These are phyloP conservation scores for Solen grandis DNA, from an alignment of 1,140 invertebrate species.

Conservation along the genomic window DNA sequence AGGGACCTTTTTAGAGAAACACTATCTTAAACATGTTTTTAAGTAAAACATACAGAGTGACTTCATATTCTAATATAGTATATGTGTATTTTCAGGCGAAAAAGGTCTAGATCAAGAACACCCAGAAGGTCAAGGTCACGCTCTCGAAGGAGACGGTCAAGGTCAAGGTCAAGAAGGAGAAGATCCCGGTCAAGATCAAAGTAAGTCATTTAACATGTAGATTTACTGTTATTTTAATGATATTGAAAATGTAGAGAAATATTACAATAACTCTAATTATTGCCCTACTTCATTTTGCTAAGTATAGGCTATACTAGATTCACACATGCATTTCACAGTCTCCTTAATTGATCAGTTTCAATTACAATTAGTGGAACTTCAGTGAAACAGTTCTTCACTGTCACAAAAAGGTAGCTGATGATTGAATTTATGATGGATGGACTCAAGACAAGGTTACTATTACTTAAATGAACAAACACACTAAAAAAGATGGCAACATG, in stretches of 20 bases:
- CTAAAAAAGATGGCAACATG: too few relatives aligned
- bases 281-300: background rate
- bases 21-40: background rate
- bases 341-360: too few relatives aligned
- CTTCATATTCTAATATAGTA: background rate
- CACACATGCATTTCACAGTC: background rate
- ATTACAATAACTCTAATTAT: too few relatives aligned
- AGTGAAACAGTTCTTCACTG: too few relatives aligned
- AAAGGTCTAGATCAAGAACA: slow-evolving; percentile 37
- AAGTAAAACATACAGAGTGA: background rate
- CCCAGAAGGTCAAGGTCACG: slow-evolving; percentile 61
- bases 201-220: background rate
- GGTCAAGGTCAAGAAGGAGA: slow-evolving; percentile 52
- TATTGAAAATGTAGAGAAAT: too few relatives aligned
- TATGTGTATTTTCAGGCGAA: slow-evolving; percentile 12
- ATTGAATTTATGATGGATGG: too few relatives aligned
- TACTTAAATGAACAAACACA: too few relatives aligned
- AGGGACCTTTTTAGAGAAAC: background rate
- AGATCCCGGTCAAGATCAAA: slow-evolving; percentile 57
- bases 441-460: too few relatives aligned
- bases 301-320: background rate
- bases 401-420: too few relatives aligned
- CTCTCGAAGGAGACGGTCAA: slow-evolving; percentile 60
- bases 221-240: too few relatives aligned
- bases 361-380: too few relatives aligned